Evolutionary conservation across 2,888 invertebrate species (phyloP), one percentile per base, ranked within the genome.

Genomic region (Athalia rosae): DNA sequence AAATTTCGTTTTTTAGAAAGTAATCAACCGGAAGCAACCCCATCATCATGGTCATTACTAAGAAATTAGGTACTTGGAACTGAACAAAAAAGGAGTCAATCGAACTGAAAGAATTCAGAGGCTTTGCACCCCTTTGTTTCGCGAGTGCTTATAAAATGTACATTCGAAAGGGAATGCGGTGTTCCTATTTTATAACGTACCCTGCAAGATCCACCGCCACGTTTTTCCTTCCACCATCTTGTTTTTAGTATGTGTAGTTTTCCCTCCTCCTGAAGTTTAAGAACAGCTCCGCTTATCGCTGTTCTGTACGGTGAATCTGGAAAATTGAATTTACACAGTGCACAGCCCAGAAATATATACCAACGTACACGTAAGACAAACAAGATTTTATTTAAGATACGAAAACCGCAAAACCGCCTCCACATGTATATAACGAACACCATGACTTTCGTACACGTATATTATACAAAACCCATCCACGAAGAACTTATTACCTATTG

Each of bases 181-280:
- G 1, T 13, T n/a, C 63, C n/a, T 45, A 43, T 6, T 64, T 3
- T 8, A 15, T 1, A 8, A 90, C 93, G 92, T 91, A 95, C 95
- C 88, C 95, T 93, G 89, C 97, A 97, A 78, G 95, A 94, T 67
- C 96, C 96, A 41, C 97, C 97, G 28, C 97, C 97, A 48, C 96
- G 93, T 91, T 95, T 96, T 90, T 97, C 96, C 88, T 97, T 97
- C 99, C 99, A 99, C 99, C 99, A 99, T 88, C 96, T 95, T 48
- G 97, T 97, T 92, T 99, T 99, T 85, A 99, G 91, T 88, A 95
- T 95, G 88, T 96, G 97, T 80, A 99, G 92, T 90, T 95, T 95
- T 63, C 98, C 98, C 89, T 97, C 96, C 91, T 99, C 99, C 92
- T 99, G 99, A 58, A 99, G 92, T 90, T 97, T 97, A 73, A 99